These are phyloP conservation scores for Mus caroli DNA, from an alignment of 2,797 vertebrate genomes.

Conservation along the genomic window DNA sequence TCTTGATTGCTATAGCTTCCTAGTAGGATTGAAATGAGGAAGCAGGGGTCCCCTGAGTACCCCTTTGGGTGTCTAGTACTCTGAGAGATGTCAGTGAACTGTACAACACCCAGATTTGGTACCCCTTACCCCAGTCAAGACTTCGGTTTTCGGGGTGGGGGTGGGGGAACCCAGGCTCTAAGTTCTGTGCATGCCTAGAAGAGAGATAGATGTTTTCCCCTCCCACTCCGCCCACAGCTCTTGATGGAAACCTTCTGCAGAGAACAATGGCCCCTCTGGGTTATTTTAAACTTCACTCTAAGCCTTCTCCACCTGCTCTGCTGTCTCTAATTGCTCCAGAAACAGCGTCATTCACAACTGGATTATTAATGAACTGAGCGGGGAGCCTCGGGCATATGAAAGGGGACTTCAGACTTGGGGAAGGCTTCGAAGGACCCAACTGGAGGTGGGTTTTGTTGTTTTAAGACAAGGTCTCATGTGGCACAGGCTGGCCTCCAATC, in stretches of 20 bases:
- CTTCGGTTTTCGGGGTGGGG: background rate
- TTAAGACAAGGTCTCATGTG: background rate
- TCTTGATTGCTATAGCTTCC: background rate
- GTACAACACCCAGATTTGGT: background rate
- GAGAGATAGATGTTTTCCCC: constrained; percentile 31
- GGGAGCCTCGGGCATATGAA: background rate
- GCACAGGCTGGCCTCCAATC: background rate
- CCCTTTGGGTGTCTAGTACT: background rate
- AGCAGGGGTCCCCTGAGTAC: background rate
- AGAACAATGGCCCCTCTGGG: constrained; percentile 70
- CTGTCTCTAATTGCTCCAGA: constrained; percentile 51
- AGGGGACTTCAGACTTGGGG: background rate
- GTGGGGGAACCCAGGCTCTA: background rate
- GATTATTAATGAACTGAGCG: constrained; percentile 73
- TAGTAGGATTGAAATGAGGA: constrained; percentile 13
- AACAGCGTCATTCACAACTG: constrained; percentile 67
- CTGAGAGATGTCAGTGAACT: background rate
- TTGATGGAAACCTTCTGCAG: constrained; percentile 63
- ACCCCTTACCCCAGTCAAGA: background rate
- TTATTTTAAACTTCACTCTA: constrained; percentile 73
- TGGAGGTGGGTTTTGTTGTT: background rate
- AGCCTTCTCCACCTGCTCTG: constrained; percentile 67
- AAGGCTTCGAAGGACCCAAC: background rate
- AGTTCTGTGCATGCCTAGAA: background rate
- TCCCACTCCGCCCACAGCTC: constrained; percentile 39